Evolutionary conservation across 1,140 invertebrate genomes (phyloP).

Genomic region (Drepana arcuata): DNA sequence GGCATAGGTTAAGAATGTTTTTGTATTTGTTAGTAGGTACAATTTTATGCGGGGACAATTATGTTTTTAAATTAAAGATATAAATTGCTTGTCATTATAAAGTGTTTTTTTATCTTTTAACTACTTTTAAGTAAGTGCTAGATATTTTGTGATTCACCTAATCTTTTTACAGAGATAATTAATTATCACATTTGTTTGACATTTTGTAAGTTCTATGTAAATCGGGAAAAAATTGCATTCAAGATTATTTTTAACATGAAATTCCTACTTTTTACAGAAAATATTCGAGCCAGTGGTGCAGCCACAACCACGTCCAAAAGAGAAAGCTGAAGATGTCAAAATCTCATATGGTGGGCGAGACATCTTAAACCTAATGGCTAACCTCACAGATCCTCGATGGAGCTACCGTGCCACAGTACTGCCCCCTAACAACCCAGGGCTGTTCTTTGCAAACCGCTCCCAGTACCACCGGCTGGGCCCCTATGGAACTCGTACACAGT

Average conservation of each 20-base stretch:
- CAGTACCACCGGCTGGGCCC: constrained; percentile 67
- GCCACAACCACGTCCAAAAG: constrained; percentile 54
- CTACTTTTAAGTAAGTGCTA: no score
- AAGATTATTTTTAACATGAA: no score
- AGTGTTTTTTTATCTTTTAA: no score
- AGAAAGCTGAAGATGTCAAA: constrained; percentile 51
- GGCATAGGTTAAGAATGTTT: constrained; percentile 12
- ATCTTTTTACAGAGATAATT: no score
- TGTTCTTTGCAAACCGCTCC: constrained; percentile 69
- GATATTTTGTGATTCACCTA: no score
- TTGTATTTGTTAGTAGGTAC: not conserved
- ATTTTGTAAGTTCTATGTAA: no score
- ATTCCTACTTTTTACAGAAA: no score
- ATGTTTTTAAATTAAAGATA: no score
- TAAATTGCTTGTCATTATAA: no score
- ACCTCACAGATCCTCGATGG: constrained; percentile 58
- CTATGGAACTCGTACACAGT: constrained; percentile 61
- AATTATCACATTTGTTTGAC: no score
- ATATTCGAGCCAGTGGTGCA: constrained; percentile 56
- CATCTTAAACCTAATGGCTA: constrained; percentile 62
- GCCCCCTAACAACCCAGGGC: constrained; percentile 61
- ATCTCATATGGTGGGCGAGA: constrained; percentile 55
- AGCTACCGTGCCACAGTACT: constrained; percentile 55
- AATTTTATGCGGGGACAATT: no score
- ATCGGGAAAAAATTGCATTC: no score